Evolutionary conservation across 1,140 invertebrate species (phyloP), one percentile per base, ranked within the genome.

Genomic region (Zaprionus gabonicus): DNA sequence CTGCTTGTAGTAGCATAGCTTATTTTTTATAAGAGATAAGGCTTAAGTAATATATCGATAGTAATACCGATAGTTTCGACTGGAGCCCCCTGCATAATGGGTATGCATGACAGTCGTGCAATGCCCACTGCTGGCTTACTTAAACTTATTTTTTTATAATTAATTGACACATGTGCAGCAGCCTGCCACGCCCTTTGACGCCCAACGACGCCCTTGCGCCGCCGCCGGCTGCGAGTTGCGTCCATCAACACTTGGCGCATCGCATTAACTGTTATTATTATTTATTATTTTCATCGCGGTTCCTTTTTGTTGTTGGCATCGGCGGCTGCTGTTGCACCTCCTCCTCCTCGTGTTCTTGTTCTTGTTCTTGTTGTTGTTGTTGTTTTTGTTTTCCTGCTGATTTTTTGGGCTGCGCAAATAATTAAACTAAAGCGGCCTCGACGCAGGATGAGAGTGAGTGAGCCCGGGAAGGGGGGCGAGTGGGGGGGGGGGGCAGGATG

Each of bases 81-180:
- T 34, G 5, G 0, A 6, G 7, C 17, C n/a, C 1, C n/a, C 38
- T n/a, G 15, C 38, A 27, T 67, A 28, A 34, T 60, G 71, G 66
- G 58, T 62, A 74, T 70, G 27, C 25, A 10, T 2, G 20, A 15
- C 51, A 25, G 36, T 34, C 28, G 34, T 5, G 56, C 36, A 6
- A 6, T 7, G n/a, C 20, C 25, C 17, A 13, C 9, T 7, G 12
- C 15, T 6, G 3, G 15, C 55, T 36, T 23, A 49, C 20, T 28
- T 46, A 10, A 57, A 69, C 76, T 71, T 76, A 23, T 71, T 80
- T 77, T 41, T 83, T 71, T 66, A 71, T 84, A 84, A 84, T 84
- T 84, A 84, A 84, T 84, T 84, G 81, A 84, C 81, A 84, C 77
- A 80, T 83, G 81, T 84, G 81, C 76, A 58, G 77, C 60, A 55